phyloP scores from a whole-genome alignment of 23 tunicate species.

The Clavelina lepadiformis region DNA sequence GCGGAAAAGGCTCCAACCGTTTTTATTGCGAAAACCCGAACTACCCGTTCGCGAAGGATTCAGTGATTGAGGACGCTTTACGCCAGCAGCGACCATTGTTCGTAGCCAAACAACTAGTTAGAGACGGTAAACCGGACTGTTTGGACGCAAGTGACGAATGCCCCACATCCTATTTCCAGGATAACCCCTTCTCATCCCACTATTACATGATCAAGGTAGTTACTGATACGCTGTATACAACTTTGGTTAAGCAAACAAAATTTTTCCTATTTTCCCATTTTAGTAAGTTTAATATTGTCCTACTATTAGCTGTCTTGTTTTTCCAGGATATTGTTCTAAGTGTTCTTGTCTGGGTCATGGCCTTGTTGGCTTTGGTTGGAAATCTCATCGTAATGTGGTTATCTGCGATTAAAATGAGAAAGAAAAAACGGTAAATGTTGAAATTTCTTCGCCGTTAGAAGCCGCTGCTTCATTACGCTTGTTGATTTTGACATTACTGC shows the following conservation, averaged over 20 bases:
- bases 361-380: conserved; percentile 45
- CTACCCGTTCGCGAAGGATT: background rate
- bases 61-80: background rate
- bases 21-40: conserved; percentile 66
- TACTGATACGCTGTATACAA: background rate
- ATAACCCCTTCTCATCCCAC: conserved; percentile 55
- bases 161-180: conserved; percentile 42
- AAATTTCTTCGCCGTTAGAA: too few species aligned
- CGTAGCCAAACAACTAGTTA: conserved; percentile 21
- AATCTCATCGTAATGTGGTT: conserved; percentile 44
- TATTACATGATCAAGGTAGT: conserved; percentile 54
- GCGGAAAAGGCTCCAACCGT: conserved; percentile 15
- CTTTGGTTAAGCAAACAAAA: background rate
- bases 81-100: conserved; percentile 21
- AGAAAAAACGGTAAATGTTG: too few species aligned
- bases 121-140: conserved; percentile 54
- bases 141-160: conserved; percentile 87
- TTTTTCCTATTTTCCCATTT: background rate
- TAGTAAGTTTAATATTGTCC: too few species aligned
- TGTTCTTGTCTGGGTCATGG: conserved; percentile 55
- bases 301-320: background rate
- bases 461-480: too few species aligned
- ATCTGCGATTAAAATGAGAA: conserved; percentile 13
- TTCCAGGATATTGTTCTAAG: conserved; percentile 37
- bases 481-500: too few species aligned